phyloP scores from a whole-genome alignment of 2,888 invertebrate species.

The Acrobeloides nanus region DNA sequence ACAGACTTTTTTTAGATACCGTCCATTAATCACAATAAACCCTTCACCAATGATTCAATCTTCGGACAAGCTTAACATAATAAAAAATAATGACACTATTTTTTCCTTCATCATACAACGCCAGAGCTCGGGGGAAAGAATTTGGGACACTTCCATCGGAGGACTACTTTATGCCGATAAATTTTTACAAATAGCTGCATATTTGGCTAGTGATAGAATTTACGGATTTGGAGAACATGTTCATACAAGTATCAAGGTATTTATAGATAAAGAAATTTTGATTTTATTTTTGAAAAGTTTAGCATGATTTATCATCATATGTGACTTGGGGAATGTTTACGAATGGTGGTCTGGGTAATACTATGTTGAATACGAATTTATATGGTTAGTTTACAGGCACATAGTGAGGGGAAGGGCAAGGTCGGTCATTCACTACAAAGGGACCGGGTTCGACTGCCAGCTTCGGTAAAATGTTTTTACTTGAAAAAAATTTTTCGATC shows the following conservation, averaged over 20 bases:
- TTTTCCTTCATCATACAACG: slow-evolving; percentile 38
- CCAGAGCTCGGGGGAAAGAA: slow-evolving; percentile 19
- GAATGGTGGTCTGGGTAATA: too few relatives aligned
- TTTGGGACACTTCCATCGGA: slow-evolving; percentile 48
- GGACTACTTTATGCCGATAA: slow-evolving; percentile 45
- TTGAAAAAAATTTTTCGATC: too few relatives aligned
- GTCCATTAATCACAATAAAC: too few relatives aligned
- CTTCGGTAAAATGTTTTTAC: slow-evolving; percentile 43
- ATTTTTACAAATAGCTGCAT: slow-evolving; percentile 48
- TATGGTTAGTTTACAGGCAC: too few relatives aligned
- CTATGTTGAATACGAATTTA: too few relatives aligned
- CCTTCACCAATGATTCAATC: slow-evolving; percentile 18
- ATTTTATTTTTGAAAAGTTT: too few relatives aligned
- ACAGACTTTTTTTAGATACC: too few relatives aligned
- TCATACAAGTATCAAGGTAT: slow-evolving; percentile 44
- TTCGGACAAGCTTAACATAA: slow-evolving; percentile 25
- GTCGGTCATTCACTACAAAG: too few relatives aligned
- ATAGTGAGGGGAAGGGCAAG: too few relatives aligned
- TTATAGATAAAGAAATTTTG: too few relatives aligned
- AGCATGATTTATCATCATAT: slow-evolving; percentile 45
- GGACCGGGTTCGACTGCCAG: slow-evolving; percentile 42
- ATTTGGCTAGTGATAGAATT: slow-evolving; percentile 40
- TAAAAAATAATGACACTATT: slow-evolving; percentile 14
- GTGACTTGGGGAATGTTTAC: slow-evolving; percentile 47
- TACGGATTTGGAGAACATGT: slow-evolving; percentile 51